phyloP scores from a whole-genome alignment of 2,888 invertebrate species.

The Lobophora halterata region DNA sequence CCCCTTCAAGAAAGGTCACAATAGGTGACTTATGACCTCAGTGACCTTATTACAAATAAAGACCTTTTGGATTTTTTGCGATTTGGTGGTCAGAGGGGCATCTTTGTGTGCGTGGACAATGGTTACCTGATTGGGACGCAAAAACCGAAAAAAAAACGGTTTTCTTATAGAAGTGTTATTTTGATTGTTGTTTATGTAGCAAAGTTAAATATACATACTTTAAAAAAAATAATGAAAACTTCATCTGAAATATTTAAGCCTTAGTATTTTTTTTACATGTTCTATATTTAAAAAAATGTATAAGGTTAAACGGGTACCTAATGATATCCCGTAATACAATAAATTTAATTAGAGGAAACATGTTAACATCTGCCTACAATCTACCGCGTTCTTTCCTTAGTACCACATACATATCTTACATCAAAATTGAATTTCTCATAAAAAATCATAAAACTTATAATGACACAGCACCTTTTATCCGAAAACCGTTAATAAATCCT shows the following conservation, averaged over 20 bases:
- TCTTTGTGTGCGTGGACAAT: constrained; percentile 60
- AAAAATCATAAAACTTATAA: constrained; percentile 30
- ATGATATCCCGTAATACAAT: too few relatives aligned
- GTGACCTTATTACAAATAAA: constrained; percentile 33
- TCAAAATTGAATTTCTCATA: constrained; percentile 9
- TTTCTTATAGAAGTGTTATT: constrained; percentile 12
- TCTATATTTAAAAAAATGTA: too few relatives aligned
- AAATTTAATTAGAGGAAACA: too few relatives aligned
- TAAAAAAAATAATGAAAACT: too few relatives aligned
- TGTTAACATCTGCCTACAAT: too few relatives aligned
- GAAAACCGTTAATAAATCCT: constrained; percentile 66
- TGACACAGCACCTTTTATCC: constrained; percentile 38
- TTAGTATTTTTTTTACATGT: too few relatives aligned
- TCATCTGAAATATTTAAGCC: too few relatives aligned
- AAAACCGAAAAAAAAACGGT: constrained; percentile 39
- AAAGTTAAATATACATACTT: too few relatives aligned
- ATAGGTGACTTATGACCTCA: constrained; percentile 55
- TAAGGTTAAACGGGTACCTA: too few relatives aligned
- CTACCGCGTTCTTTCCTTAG: too few relatives aligned
- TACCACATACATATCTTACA: too few relatives aligned
- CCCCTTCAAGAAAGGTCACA: constrained; percentile 33
- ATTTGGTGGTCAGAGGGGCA: constrained; percentile 58
- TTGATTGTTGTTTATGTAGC: too few relatives aligned
- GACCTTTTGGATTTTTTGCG: constrained; percentile 41
- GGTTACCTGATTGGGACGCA: constrained; percentile 60